Percentiles rank a stretch among this genome's conserved stretches.
Conservation (phyloP, 2,113 vertebrate species). For the Lonchura striata region DNA sequence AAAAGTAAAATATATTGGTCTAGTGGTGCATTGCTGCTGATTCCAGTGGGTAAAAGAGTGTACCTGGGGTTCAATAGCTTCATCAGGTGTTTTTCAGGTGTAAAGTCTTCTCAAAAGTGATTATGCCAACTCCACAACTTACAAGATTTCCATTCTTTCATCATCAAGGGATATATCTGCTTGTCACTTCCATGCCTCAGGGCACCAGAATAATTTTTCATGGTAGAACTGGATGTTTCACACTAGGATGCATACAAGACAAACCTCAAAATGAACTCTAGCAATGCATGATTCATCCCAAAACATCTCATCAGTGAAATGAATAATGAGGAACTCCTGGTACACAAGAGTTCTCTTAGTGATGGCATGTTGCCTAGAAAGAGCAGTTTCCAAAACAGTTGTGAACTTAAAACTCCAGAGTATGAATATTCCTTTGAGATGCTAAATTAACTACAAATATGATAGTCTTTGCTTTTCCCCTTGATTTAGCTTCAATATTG, state of each 20-base stretch:
- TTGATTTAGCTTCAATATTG: background rate
- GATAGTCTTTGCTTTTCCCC: background rate
- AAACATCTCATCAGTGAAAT: constrained; percentile 2
- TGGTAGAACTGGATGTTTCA: background rate
- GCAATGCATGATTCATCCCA: background rate
- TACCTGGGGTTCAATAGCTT: background rate
- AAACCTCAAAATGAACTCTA: background rate
- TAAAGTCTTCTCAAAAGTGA: background rate
- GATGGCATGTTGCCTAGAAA: background rate
- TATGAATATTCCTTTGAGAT: background rate
- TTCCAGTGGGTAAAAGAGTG: background rate
- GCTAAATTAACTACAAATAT: background rate
- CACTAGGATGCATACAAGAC: background rate
- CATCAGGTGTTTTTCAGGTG: background rate
- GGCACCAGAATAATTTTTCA: background rate
- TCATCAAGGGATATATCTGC: background rate
- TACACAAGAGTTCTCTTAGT: background rate
- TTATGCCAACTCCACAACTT: background rate
- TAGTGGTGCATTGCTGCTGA: background rate
- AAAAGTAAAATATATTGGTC: background rate
- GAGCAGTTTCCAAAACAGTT: constrained; percentile 2
- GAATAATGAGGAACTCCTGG: constrained; percentile 7
- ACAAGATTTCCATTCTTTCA: background rate
- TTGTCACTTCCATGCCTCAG: background rate
- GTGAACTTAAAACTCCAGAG: background rate